phyloP scores from a whole-genome alignment of 2,797 vertebrate species.

The Tolypeutes matacus region DNA sequence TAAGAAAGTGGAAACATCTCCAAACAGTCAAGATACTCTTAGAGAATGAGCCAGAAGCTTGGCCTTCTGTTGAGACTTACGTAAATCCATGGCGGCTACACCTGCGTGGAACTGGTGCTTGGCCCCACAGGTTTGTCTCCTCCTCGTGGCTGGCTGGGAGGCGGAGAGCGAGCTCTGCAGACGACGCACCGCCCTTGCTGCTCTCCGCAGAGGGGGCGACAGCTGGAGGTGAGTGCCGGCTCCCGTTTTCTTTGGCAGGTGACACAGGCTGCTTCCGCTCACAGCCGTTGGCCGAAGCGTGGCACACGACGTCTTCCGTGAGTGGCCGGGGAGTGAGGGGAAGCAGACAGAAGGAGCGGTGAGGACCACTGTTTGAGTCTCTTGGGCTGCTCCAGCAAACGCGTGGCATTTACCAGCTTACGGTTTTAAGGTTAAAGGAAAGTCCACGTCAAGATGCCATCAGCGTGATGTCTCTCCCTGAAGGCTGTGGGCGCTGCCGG shows the following conservation, averaged over 20 bases:
- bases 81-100: background rate
- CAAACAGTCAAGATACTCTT: background rate
- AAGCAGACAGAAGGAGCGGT: background rate
- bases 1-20: background rate
- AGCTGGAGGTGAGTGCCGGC: background rate
- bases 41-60: background rate
- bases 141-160: background rate
- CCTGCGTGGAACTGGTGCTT: background rate
- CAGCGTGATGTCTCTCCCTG: too few species aligned
- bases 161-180: background rate
- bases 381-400: too few species aligned
- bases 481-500: too few species aligned
- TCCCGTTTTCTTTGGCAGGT: background rate
- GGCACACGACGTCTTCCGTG: background rate
- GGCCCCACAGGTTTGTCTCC: too few species aligned
- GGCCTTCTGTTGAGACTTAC: background rate
- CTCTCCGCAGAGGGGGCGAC: too few species aligned
- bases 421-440: too few species aligned
- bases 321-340: background rate
- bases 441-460: too few species aligned
- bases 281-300: background rate
- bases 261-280: background rate
- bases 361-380: background rate
- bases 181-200: rapidly evolving
- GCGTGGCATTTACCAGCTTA: too few species aligned